Conservation (phyloP, 2,888 invertebrate species). For the Uloborus plumipes region DNA sequence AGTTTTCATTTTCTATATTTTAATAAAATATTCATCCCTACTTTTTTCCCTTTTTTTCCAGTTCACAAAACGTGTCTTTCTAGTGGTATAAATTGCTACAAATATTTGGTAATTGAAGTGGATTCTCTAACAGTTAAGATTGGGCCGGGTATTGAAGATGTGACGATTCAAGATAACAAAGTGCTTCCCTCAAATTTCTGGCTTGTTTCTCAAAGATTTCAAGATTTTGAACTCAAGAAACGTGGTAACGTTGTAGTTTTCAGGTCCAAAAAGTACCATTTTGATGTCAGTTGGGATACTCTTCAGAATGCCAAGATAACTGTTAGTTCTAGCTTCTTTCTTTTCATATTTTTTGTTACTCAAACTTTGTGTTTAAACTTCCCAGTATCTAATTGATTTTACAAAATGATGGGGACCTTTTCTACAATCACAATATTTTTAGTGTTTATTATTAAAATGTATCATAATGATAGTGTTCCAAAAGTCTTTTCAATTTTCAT, state of each 20-base stretch:
- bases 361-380: neutral
- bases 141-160: constrained; percentile 76
- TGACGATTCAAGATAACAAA: constrained; percentile 77
- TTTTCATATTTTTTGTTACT: neutral
- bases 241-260: constrained; percentile 81
- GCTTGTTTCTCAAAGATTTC: constrained; percentile 47
- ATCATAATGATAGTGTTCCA: no score
- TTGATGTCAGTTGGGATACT: constrained; percentile 80
- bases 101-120: constrained; percentile 78
- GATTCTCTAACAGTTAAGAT: constrained; percentile 76
- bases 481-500: no score
- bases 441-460: no score
- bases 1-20: no score
- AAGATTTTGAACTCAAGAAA: constrained; percentile 75
- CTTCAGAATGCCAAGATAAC: constrained; percentile 81
- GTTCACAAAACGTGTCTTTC: constrained; percentile 79
- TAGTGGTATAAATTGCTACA: constrained; percentile 74
- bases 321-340: constrained; percentile 72
- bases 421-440: no score
- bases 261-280: constrained; percentile 80
- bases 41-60: constrained; percentile 68
- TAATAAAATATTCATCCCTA: no score
- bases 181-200: constrained; percentile 71
- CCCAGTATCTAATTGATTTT: no score
- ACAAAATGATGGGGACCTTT: no score